These are phyloP conservation scores for Montipora sp. DNA, from an alignment of 64 coral and sea anemone genomes.

Conservation along the genomic window DNA sequence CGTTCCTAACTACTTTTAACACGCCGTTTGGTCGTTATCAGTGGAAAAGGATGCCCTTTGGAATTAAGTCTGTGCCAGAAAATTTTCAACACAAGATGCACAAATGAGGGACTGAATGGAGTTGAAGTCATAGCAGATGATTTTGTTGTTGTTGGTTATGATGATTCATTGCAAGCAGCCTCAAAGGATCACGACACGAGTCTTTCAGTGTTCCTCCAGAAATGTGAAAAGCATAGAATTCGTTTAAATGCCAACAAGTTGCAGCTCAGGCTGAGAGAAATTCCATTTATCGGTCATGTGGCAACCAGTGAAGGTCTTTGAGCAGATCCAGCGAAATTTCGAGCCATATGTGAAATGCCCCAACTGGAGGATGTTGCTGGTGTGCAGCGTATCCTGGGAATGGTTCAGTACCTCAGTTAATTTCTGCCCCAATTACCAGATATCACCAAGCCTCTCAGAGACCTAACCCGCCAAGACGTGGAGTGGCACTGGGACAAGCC, in stretches of 20 bases:
- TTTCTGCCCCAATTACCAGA: not conserved
- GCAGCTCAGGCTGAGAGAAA: not conserved
- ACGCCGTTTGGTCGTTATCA: not conserved
- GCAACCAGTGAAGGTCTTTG: constrained; percentile 6
- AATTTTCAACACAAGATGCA: constrained; percentile 13
- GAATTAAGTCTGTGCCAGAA: not conserved
- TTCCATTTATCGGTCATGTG: constrained; percentile 11
- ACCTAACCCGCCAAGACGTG: not conserved
- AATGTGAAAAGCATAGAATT: constrained; percentile 21
- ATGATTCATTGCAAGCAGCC: not conserved
- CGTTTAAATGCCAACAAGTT: constrained; percentile 3
- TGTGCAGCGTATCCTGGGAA: not conserved
- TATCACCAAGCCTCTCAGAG: not conserved
- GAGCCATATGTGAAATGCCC: not conserved
- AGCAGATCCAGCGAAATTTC: not conserved
- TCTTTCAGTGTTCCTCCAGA: not conserved
- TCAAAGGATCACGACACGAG: not conserved
- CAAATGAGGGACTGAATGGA: constrained; percentile 5
- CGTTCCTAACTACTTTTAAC: constrained; percentile 4
- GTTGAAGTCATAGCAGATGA: constrained; percentile 32
- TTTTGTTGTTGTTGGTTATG: constrained; percentile 31
- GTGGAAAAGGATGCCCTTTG: constrained; percentile 14
- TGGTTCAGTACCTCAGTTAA: not conserved
- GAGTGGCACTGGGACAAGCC: constrained; percentile 6
- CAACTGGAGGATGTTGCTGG: not conserved